phyloP scores from a whole-genome alignment of 1,140 invertebrate species.

The Heliconius himera region DNA sequence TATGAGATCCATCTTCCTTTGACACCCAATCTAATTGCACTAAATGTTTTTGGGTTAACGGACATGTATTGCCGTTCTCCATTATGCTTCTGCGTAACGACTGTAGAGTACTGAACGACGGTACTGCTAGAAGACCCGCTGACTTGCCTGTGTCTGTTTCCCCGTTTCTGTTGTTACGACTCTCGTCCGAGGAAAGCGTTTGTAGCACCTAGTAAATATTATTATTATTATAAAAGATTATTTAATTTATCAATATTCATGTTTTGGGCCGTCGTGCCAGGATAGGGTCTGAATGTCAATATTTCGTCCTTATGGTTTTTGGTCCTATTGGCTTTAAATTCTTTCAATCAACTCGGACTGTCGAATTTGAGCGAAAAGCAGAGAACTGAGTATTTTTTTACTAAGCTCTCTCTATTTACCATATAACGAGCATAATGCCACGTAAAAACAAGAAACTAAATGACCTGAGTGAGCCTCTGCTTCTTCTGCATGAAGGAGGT shows the following conservation, averaged over 20 bases:
- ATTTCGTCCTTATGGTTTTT: too few species aligned
- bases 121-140: constrained; percentile 90
- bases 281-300: too few species aligned
- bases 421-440: too few species aligned
- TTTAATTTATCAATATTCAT: constrained; percentile 27
- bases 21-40: constrained; percentile 99
- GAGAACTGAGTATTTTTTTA: too few species aligned
- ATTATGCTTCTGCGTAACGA: constrained; percentile 93
- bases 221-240: background rate
- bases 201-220: constrained; percentile 77
- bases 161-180: constrained; percentile 81
- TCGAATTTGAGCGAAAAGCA: too few species aligned
- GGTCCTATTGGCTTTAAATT: too few species aligned
- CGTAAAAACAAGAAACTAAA: too few species aligned
- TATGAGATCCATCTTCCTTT: constrained; percentile 98
- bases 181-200: constrained; percentile 84
- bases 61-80: constrained; percentile 95
- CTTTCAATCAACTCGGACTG: too few species aligned
- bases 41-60: constrained; percentile 92
- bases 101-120: constrained; percentile 95
- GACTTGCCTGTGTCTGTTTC: constrained; percentile 80
- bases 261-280: background rate
- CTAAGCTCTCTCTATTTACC: too few species aligned
- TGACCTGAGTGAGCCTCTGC: constrained; percentile 87
- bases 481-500: constrained; percentile 90